Evolutionary conservation across 2,888 invertebrate genomes (phyloP).

Genomic region (Xanthostigma xanthostigma): DNA sequence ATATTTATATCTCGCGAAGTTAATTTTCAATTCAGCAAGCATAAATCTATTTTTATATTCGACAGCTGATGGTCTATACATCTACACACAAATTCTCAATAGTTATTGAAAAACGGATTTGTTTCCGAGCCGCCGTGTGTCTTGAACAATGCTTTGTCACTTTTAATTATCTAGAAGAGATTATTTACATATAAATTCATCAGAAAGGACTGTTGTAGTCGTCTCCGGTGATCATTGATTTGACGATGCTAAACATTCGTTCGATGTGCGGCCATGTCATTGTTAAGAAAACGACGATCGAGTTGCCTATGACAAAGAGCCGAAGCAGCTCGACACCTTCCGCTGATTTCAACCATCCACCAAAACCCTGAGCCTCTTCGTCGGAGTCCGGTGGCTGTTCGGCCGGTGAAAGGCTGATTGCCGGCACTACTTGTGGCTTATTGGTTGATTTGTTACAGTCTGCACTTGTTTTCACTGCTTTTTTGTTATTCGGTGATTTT

Average conservation of each 20-base stretch:
- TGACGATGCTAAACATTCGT: constrained; percentile 33
- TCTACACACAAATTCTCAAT: too few species aligned
- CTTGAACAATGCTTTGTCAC: too few species aligned
- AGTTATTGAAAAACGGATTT: too few species aligned
- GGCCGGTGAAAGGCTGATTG: not conserved
- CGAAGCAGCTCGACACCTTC: constrained; percentile 62
- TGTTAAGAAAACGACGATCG: constrained; percentile 52
- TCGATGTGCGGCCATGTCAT: constrained; percentile 60
- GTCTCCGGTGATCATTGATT: constrained; percentile 24
- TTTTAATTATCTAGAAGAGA: too few species aligned
- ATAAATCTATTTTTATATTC: too few species aligned
- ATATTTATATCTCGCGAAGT: too few species aligned
- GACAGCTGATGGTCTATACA: too few species aligned
- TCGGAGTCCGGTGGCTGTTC: constrained; percentile 14
- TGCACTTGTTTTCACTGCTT: not conserved
- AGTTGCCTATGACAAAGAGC: constrained; percentile 66
- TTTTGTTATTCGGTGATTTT: not conserved
- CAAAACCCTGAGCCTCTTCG: constrained; percentile 21
- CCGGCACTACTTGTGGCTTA: not conserved
- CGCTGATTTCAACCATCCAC: constrained; percentile 32
- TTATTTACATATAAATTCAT: not conserved
- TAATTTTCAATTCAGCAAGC: too few species aligned
- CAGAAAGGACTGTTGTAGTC: constrained; percentile 11
- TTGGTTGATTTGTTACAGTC: not conserved
- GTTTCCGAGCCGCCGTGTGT: too few species aligned